Conservation (phyloP, 2,113 vertebrate species). For the Lathamus discolor region DNA sequence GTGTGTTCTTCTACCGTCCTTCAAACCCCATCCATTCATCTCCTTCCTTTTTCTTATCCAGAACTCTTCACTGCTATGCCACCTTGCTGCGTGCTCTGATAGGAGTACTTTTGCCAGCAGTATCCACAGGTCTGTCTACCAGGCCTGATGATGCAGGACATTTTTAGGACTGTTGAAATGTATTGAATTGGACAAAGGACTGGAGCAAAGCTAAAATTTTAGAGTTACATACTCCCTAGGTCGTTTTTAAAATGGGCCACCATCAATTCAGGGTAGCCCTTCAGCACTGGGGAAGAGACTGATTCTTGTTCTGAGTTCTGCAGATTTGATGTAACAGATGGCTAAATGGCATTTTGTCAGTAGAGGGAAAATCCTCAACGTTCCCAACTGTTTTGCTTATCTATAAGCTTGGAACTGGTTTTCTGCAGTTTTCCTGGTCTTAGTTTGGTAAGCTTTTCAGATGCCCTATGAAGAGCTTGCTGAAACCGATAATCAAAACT, state of each 20-base stretch:
- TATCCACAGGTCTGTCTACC: not conserved
- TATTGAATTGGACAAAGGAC: not conserved
- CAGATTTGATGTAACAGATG: not conserved
- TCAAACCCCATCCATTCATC: rapidly evolving
- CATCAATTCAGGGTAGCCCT: not conserved
- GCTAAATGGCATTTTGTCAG: not conserved
- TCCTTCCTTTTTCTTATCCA: not conserved
- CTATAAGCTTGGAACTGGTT: not conserved
- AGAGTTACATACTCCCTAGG: not conserved
- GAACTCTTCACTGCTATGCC: not conserved
- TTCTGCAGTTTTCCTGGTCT: not conserved
- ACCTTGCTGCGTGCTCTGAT: not conserved
- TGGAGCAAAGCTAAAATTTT: not conserved
- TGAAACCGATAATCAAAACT: not conserved
- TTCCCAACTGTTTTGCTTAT: not conserved
- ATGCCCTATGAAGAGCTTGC: not conserved
- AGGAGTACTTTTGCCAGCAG: not conserved
- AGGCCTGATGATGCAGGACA: not conserved
- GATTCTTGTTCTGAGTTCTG: not conserved
- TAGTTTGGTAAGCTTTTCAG: not conserved
- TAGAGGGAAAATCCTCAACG: not conserved
- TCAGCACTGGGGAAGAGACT: not conserved
- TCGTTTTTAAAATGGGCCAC: rapidly evolving
- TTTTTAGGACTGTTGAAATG: not conserved
- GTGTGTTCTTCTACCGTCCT: not conserved